A percentile compares a stretch with the other conserved stretches of the same genome.
These are phyloP conservation scores for Heterotilapia buettikoferi DNA, from an alignment of 2,113 vertebrate species.

Conservation along the genomic window DNA sequence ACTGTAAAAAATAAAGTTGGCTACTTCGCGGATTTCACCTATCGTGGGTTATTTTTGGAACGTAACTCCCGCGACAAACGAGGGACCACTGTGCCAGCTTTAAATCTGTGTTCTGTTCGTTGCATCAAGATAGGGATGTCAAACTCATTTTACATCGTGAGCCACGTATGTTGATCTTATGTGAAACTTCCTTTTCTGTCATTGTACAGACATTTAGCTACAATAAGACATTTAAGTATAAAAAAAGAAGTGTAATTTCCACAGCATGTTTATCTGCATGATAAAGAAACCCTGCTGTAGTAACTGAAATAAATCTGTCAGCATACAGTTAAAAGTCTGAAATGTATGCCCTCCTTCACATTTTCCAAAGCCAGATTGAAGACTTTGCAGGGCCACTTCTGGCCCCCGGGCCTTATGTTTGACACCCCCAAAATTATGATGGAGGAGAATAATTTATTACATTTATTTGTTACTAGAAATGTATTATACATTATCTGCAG, in stretches of 20 bases:
- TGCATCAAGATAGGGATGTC: neutral
- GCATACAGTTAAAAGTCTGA: neutral
- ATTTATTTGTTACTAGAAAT: neutral
- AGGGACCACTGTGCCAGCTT: neutral
- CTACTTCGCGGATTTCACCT: neutral
- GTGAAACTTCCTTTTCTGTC: neutral
- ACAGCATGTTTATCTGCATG: neutral
- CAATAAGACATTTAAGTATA: neutral
- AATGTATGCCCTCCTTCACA: neutral
- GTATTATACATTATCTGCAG: neutral
- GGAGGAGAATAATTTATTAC: neutral
- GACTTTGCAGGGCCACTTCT: neutral
- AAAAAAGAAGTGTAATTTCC: neutral
- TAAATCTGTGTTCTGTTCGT: neutral
- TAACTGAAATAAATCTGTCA: neutral
- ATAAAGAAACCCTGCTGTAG: neutral
- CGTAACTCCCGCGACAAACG: neutral
- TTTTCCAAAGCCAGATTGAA: neutral
- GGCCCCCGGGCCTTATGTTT: rapidly evolving
- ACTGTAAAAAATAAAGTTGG: neutral
- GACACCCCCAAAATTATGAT: neutral
- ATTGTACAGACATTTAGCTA: neutral
- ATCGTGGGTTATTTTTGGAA: neutral
- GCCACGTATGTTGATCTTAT: neutral
- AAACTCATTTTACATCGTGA: neutral